These are phyloP conservation scores for Pachycephala philippinensis DNA, from an alignment of 2,113 vertebrate genomes.

Conservation along the genomic window DNA sequence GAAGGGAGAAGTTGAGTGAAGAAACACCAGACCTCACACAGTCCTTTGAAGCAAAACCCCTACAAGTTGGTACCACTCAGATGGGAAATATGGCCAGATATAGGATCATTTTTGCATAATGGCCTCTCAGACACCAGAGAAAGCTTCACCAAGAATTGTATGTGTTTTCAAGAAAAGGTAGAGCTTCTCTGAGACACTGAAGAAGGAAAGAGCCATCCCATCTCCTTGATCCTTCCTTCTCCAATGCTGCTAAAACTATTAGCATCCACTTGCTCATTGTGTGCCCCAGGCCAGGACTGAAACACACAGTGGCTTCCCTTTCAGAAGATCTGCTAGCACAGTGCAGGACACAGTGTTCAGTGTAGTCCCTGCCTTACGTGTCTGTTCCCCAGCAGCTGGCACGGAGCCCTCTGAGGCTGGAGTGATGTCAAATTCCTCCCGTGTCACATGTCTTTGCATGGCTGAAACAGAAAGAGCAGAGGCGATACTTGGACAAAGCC, in stretches of 20 bases:
- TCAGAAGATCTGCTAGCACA: background rate
- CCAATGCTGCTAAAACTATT: background rate
- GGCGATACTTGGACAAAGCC: background rate
- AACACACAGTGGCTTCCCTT: background rate
- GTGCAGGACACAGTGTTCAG: background rate
- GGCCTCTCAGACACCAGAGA: background rate
- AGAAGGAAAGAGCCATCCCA: background rate
- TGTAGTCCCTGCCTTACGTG: background rate
- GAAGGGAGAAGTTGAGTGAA: background rate
- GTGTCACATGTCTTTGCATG: background rate
- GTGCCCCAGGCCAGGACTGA: background rate
- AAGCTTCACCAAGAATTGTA: background rate
- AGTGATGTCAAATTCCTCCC: background rate
- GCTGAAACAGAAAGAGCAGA: slow-evolving; percentile 10
- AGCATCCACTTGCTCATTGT: background rate
- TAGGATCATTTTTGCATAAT: background rate
- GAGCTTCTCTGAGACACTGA: background rate
- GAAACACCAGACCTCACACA: background rate
- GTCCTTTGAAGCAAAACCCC: background rate
- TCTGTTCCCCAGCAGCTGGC: slow-evolving; percentile 10
- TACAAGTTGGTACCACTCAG: background rate
- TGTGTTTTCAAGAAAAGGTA: background rate
- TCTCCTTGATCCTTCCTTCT: background rate
- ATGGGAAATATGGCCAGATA: background rate
- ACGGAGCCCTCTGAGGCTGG: background rate